Conservation (phyloP, 1,140 invertebrate species). For the Laupala kohalensis region DNA sequence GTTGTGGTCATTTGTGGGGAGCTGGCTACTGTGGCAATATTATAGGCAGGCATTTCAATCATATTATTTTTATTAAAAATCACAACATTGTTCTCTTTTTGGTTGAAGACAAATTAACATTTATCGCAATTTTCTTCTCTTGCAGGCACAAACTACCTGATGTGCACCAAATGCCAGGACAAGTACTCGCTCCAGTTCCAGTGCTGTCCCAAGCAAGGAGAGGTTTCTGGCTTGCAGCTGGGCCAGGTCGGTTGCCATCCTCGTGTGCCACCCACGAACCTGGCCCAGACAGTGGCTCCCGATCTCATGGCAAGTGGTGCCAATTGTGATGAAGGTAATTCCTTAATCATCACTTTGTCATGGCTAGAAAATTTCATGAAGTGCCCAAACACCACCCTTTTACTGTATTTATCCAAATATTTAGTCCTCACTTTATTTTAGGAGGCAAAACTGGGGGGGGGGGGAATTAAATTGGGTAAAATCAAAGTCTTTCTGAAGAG, state of each 20-base stretch:
- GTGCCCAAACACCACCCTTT: no score
- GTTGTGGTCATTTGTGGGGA: conserved; percentile 30
- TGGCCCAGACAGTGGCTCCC: conserved; percentile 12
- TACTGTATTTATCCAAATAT: no score
- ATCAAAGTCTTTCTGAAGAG: no score
- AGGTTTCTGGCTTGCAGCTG: not conserved
- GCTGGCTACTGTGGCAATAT: conserved; percentile 32
- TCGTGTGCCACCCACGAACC: conserved; percentile 3
- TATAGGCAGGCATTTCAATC: conserved; percentile 26
- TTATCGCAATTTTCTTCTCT: no score
- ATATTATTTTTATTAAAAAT: not conserved
- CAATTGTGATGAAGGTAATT: conserved; percentile 14
- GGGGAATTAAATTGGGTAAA: no score
- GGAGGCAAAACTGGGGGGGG: no score
- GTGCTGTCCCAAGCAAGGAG: conserved; percentile 2
- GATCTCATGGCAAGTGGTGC: conserved; percentile 11
- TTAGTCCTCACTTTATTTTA: no score
- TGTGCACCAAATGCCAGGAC: conserved; percentile 37
- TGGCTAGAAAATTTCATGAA: no score
- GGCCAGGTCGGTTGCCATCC: not conserved
- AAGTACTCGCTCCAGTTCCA: conserved; percentile 24
- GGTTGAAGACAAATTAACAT: no score
- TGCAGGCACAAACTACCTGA: conserved; percentile 29
- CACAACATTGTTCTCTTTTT: no score
- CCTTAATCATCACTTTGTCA: not conserved